phyloP scores from a whole-genome alignment of 2,888 invertebrate species.

The Lathronympha strigana region DNA sequence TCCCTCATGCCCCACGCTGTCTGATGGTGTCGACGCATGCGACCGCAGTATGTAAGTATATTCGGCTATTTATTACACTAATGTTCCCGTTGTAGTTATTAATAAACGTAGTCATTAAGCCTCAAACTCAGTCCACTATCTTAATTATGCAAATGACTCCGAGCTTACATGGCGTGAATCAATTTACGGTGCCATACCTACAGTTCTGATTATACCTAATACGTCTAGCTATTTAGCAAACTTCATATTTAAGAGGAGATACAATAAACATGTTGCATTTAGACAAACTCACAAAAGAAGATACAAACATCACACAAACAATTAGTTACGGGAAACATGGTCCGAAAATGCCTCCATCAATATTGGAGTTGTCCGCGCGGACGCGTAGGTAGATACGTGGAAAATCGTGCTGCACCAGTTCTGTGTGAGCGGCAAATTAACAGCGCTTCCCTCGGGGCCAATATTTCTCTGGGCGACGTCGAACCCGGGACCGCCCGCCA shows the following conservation, averaged over 20 bases:
- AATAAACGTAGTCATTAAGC: conserved; percentile 15
- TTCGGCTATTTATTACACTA: conserved; percentile 39
- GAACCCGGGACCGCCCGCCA: conserved; percentile 80
- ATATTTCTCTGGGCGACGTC: conserved; percentile 81
- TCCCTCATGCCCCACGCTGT: conserved; percentile 57
- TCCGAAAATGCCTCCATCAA: conserved; percentile 57
- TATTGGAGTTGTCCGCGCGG: conserved; percentile 53
- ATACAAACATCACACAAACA: conserved; percentile 34
- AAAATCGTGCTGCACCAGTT: conserved; percentile 69
- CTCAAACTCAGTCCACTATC: conserved; percentile 11
- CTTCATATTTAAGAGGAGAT: background rate
- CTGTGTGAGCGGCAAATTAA: conserved; percentile 79
- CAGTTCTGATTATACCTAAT: background rate
- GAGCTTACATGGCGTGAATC: conserved; percentile 10
- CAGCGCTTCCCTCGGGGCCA: conserved; percentile 78
- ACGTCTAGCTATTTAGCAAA: background rate
- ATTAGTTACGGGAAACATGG: conserved; percentile 46
- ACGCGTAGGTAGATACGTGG: conserved; percentile 61
- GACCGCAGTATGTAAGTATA: conserved; percentile 73
- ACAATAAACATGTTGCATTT: conserved; percentile 6
- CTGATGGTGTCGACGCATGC: conserved; percentile 53
- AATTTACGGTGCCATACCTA: background rate
- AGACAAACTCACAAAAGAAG: conserved; percentile 12
- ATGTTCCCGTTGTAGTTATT: conserved; percentile 18
- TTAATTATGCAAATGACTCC: conserved; percentile 23